These are phyloP conservation scores for Drosophila pachea DNA, from an alignment of 1,140 invertebrate species.

Conservation along the genomic window DNA sequence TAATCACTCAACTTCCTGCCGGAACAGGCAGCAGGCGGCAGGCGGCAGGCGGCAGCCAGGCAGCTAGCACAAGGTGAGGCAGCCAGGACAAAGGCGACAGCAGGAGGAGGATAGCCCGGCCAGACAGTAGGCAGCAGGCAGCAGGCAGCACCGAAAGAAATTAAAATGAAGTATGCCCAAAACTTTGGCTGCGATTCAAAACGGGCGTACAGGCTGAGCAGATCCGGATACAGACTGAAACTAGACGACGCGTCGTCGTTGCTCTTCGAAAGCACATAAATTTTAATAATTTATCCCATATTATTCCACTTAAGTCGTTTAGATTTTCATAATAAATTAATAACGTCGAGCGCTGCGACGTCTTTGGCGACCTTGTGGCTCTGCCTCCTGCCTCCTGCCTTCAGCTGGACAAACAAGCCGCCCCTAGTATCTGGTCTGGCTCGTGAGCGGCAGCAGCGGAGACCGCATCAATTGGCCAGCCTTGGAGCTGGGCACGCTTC, in stretches of 20 bases:
- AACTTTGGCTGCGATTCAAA: conserved; percentile 69
- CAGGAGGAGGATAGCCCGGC: neutral
- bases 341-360: conserved; percentile 62
- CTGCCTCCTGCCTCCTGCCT: neutral
- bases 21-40: conserved; percentile 29
- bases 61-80: conserved; percentile 2
- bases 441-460: conserved; percentile 6
- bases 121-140: conserved; percentile 1
- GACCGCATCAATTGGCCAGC: conserved; percentile 60
- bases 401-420: conserved; percentile 32
- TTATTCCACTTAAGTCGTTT: conserved; percentile 77
- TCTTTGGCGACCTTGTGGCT: conserved; percentile 49
- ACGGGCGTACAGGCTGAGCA: conserved; percentile 10
- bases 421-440: neutral
- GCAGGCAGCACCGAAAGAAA: conserved; percentile 54
- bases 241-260: conserved; percentile 31
- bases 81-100: no score
- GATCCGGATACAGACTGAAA: conserved; percentile 19
- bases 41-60: neutral
- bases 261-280: conserved; percentile 71
- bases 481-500: neutral
- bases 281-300: conserved; percentile 78
- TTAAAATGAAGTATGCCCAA: conserved; percentile 66
- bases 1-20: conserved; percentile 72
- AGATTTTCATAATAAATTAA: conserved; percentile 78